Percentiles rank a stretch among this genome's conserved stretches.
Conservation (phyloP, 2,888 invertebrate species). For the Acanthacorydalis orientalis region DNA sequence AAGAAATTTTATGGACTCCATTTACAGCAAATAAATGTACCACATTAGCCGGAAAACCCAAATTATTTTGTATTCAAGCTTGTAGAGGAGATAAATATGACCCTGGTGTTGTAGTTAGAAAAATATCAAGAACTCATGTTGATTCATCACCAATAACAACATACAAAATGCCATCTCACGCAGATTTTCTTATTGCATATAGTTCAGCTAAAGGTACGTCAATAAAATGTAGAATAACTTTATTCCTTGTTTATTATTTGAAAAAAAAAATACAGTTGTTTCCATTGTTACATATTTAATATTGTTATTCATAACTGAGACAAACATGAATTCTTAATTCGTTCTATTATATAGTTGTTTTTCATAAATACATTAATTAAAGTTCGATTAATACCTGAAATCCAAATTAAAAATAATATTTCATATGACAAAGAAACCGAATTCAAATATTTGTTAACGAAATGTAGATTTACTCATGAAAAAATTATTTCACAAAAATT, state of each 20-base stretch:
- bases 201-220: constrained; percentile 34
- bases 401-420: no score
- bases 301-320: no score
- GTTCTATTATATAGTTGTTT: no score
- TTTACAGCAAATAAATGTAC: constrained; percentile 36
- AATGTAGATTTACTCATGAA: no score
- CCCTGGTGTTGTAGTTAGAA: constrained; percentile 20
- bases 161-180: constrained; percentile 34
- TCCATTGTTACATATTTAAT: no score
- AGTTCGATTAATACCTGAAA: no score
- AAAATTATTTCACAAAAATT: no score
- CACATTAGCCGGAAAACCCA: constrained; percentile 40
- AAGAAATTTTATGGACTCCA: constrained; percentile 31
- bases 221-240: background rate
- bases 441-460: no score
- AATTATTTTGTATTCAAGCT: constrained; percentile 38
- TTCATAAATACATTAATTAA: no score
- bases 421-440: no score
- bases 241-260: background rate
- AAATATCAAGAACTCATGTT: constrained; percentile 17
- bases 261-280: no score
- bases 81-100: constrained; percentile 30
- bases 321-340: no score
- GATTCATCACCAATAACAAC: constrained; percentile 17
- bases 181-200: constrained; percentile 38